phyloP scores from a whole-genome alignment of 2,797 vertebrate genomes.

The Gymnocypris eckloni region DNA sequence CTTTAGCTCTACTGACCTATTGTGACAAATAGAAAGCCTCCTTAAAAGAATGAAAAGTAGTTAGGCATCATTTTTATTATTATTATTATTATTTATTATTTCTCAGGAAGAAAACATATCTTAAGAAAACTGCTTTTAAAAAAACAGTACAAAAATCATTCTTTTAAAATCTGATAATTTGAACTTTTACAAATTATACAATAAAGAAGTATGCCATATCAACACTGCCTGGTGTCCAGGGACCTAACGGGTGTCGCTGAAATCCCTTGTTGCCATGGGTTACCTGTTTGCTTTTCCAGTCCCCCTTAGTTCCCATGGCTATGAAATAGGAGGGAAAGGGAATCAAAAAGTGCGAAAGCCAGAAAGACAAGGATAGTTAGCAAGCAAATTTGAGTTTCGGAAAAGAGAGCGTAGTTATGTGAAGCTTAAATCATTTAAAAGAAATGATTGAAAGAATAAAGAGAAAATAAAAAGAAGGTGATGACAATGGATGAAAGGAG shows the following conservation, averaged over 20 bases:
- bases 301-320: conserved; percentile 57
- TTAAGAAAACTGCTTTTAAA: background rate
- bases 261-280: conserved; percentile 59
- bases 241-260: conserved; percentile 49
- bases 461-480: conserved; percentile 31
- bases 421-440: background rate
- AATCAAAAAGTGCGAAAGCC: conserved; percentile 51
- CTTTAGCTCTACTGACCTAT: background rate
- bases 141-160: background rate
- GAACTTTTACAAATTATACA: background rate
- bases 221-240: conserved; percentile 8
- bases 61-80: too few relatives aligned
- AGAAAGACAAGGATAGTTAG: conserved; percentile 60
- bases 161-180: background rate
- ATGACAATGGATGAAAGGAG: conserved; percentile 24
- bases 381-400: conserved; percentile 50
- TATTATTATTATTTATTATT: too few relatives aligned
- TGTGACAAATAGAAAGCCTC: background rate
- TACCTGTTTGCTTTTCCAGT: conserved; percentile 57
- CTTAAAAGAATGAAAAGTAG: background rate
- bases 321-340: conserved; percentile 47
- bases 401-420: conserved; percentile 34
- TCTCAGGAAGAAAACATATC: background rate
- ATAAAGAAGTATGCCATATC: conserved; percentile 1
- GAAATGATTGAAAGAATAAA: conserved; percentile 4